Conservation (phyloP, 2,797 vertebrate genomes). For the Characodon lateralis region DNA sequence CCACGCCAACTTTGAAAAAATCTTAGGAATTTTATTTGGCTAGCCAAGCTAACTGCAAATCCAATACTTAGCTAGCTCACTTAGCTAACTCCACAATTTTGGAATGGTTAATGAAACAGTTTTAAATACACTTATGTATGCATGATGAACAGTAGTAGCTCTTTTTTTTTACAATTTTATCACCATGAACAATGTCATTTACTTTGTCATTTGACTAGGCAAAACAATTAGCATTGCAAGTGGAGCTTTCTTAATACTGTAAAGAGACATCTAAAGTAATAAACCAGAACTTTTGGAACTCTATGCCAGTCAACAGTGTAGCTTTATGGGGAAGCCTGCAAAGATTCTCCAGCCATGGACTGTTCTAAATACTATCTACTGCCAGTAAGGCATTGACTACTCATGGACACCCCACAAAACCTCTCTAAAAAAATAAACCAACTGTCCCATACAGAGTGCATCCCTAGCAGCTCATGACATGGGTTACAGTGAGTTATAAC, state of each 20-base stretch:
- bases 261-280: not conserved
- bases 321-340: not conserved
- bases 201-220: not conserved
- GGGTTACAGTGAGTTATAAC: constrained; percentile 30
- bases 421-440: too few species aligned
- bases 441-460: constrained; percentile 11
- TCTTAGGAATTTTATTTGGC: not conserved
- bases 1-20: not conserved
- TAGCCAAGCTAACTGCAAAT: not conserved
- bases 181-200: not conserved
- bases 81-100: not conserved
- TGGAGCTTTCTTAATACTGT: not conserved
- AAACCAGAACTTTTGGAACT: not conserved
- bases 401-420: not conserved
- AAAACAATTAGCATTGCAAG: not conserved
- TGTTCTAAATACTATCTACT: not conserved
- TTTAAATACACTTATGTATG: not conserved
- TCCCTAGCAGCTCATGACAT: constrained; percentile 34
- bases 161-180: not conserved
- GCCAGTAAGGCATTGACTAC: not conserved
- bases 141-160: not conserved
- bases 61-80: not conserved
- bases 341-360: not conserved
- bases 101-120: not conserved
- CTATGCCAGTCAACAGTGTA: not conserved